Evolutionary conservation across 1,140 invertebrate species (phyloP), one percentile per base, ranked within the genome.

Genomic region (honey bee (Apis mellifera)): DNA sequence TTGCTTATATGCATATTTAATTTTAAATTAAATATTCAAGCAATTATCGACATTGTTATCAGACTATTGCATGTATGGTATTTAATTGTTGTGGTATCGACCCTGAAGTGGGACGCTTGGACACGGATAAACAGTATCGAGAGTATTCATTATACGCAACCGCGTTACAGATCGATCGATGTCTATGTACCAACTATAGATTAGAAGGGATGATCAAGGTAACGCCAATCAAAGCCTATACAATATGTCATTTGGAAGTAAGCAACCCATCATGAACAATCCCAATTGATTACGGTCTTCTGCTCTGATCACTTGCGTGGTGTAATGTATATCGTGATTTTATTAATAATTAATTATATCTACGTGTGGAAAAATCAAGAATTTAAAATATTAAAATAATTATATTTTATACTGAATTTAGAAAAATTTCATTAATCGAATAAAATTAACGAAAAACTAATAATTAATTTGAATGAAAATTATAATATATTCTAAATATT

Each of bases 181-280:
- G 55, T 69, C 26, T 78, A n/a, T 78, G 57, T 60, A n/a, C 75
- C 9, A 55, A 42, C n/a, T 23, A 26, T 50, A 70, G 77, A 78
- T 78, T 78, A 78, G n/a, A 42, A 70, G 32, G 32, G 77, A 71
- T 60, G 55, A 71, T 23, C 77, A 71, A 70, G 66, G 55, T 70
- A 71, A 60, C 42, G 66, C 55, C 66, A 70, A 50, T 78, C 77
- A 78, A 70, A 78, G 77, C 65, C 55, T 26, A 21, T 17, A 13
- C 32, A 23, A 78, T 78, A 78, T 78, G 60, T 71, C 66, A 70
- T 70, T 78, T 71, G 52, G 50, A 69, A 78, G 42, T 77, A 55
- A 77, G 75, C 60, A 32, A 62, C 55, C 66, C n/a, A 62, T 70
- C 55, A 15, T 13, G 19, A 15, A 8, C 32, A 60, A 32, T 62